These are phyloP conservation scores for Dusona sp. DNA, from an alignment of 2,888 invertebrate genomes.

Conservation along the genomic window DNA sequence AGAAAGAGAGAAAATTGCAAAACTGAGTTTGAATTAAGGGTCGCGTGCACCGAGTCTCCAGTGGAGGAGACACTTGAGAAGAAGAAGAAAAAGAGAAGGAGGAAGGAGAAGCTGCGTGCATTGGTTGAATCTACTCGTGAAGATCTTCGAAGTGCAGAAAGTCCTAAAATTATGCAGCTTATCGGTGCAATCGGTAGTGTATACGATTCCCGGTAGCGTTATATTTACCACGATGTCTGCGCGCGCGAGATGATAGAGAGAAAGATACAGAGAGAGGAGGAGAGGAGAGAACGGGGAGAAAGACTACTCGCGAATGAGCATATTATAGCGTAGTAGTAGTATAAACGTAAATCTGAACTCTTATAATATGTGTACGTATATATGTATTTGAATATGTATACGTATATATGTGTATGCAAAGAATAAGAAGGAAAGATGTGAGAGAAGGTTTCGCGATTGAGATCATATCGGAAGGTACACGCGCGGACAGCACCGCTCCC, in stretches of 20 bases:
- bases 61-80: constrained; percentile 41
- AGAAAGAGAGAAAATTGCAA: constrained; percentile 34
- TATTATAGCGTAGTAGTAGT: constrained; percentile 50
- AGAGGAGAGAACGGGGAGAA: constrained; percentile 37
- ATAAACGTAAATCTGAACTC: constrained; percentile 51
- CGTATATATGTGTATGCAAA: constrained; percentile 28
- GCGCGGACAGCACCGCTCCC: constrained; percentile 74
- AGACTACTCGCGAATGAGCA: constrained; percentile 63
- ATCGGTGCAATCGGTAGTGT: constrained; percentile 77
- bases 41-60: constrained; percentile 54
- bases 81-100: constrained; percentile 39
- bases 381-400: constrained; percentile 33
- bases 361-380: constrained; percentile 12
- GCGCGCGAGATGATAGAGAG: constrained; percentile 63
- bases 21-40: constrained; percentile 53
- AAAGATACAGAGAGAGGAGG: constrained; percentile 53
- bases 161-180: constrained; percentile 79
- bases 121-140: constrained; percentile 59
- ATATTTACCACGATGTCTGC: constrained; percentile 76
- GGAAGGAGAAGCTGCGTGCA: constrained; percentile 28
- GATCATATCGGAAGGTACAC: constrained; percentile 78
- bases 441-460: constrained; percentile 73
- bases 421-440: constrained; percentile 50
- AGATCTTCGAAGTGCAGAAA: constrained; percentile 77
- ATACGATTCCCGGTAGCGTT: constrained; percentile 78